Base-by-base conservation (phyloP, 1,140 invertebrate species). In the Pachypeltis micranthus region DNA sequence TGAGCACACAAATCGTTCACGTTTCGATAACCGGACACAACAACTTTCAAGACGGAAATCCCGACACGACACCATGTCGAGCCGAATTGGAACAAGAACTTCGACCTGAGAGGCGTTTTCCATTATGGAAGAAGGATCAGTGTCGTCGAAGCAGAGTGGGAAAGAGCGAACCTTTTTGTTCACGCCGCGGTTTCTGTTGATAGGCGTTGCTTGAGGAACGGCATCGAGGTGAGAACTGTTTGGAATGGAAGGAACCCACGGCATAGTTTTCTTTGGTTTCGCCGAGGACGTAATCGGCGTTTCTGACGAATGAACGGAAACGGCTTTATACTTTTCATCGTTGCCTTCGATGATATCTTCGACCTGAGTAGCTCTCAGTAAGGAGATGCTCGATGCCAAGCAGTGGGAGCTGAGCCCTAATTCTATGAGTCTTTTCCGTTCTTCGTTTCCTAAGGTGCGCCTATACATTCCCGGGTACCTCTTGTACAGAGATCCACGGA, bases 191-290 rank as follows among this genome's bases (percentile, higher is more conserved):
- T 95, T 97, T 57, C 93, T 81, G 75, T 95, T 98, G 39, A 99
- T 96, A 39, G 94, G 92, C 1, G 96, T 99, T 1, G 96, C 95
- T 78, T 98, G 97, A 1, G 97, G 97, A 44, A 99, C 96, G 65
- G 96, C 96, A 81, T 99, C 97, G 65, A 99, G 80, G 75, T 99
- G 97, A 68, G 95, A 98, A 66, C 93, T 97, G 72, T 96, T 98
- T 7, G 96, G 94, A 72, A 98, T 82, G 21, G 93, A 88, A 0
- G 91, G 91, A 7, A 93, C 84, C 88, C 93, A 96, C 67, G 89
- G 85, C 73, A 87, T 87, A 3, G 86, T 84, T 73, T 95, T 91
- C 72, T 94, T 93, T 0, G 85, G 82, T 75, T 95, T 96, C 55
- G 84, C 81, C 74, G 95, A 91, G 70, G 72, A 80, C 7, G 87